Base-by-base conservation (phyloP, 2,888 invertebrate genomes). In the Nipponacmea schrenckii region DNA sequence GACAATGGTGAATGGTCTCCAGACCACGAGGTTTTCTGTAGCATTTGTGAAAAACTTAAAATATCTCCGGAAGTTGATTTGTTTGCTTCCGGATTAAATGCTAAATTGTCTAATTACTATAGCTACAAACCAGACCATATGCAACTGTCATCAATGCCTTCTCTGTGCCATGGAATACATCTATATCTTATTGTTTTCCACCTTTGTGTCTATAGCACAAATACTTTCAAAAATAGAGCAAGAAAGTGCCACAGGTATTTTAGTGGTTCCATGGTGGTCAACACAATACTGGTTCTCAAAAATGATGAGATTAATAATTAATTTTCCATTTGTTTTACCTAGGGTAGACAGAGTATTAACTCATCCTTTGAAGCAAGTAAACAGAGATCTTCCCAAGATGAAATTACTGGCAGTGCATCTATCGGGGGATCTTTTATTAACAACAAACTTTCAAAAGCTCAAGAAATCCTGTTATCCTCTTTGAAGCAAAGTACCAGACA, bases 241-340 rank as follows among this genome's bases (percentile, higher is more conserved):
- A 31, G 73, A 75, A 14, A 27, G 45, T 27, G 73, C 39, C 15
- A 67, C 17, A 10, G 56, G 63, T 44, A 26, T 75, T 14, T 20
- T 75, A 20, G 63, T 75, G 17, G 64, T 67, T 15, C 69, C 75
- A n/a, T 31, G 45, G 15, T 75, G 75, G 75, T 68, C 73, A 8
- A 69, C 71, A 15, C 71, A 75, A 45, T 26, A 44, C 46, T 72
- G 72, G 74, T 74, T 48, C 48, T 66, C 70, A 71, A 62, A 63
- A 66, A 67, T 45, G 73, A 71, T 67, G 67, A 70, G 45, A n/a
- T 46, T n/a, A 62, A 14, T 15, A 27, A 48, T 48, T 17, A n/a
- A 48, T 48, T 15, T 48, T 48, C 48, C 48, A 17, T 48, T 48
- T 48, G 48, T 48, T 48, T 48, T 48, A n/a, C 27, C 14, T 48